A percentile compares a stretch with the other conserved stretches of the same genome.
phyloP scores from a whole-genome alignment of 1,140 invertebrate genomes.

The Magallana angulata region DNA sequence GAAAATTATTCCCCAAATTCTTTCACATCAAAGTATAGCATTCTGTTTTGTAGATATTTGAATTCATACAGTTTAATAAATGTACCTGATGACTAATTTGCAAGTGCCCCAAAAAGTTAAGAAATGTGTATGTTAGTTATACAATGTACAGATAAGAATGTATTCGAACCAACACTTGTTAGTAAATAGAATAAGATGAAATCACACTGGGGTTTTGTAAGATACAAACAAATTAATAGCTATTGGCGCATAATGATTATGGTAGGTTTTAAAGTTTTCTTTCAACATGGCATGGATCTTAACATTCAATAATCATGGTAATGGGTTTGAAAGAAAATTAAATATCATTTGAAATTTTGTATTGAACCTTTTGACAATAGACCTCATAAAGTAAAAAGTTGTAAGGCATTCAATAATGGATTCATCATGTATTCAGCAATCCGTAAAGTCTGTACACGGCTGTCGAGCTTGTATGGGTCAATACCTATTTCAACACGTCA shows the following conservation, averaged over 20 bases:
- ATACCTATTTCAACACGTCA: conserved; percentile 14
- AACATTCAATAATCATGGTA: conserved; percentile 20
- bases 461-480: conserved; percentile 8
- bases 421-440: conserved; percentile 17
- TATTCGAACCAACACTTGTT: neutral
- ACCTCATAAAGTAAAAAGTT: conserved; percentile 22
- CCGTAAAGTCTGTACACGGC: neutral
- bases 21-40: neutral
- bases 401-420: conserved; percentile 20
- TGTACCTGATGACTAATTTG: neutral
- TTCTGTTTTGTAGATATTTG: neutral
- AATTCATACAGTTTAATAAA: neutral
- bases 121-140: neutral
- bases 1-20: no score
- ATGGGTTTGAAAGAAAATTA: conserved; percentile 29
- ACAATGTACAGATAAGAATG: no score
- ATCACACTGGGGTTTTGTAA: neutral
- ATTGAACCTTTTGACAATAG: conserved; percentile 28
- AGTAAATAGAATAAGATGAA: neutral
- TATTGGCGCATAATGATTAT: neutral
- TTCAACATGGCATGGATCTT: neutral
- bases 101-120: neutral
- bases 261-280: conserved; percentile 4
- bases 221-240: conserved; percentile 7
- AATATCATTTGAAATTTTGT: conserved; percentile 29